These are phyloP conservation scores for Ramazzottius varieornatus DNA, from an alignment of 2,888 invertebrate species.

Conservation along the genomic window DNA sequence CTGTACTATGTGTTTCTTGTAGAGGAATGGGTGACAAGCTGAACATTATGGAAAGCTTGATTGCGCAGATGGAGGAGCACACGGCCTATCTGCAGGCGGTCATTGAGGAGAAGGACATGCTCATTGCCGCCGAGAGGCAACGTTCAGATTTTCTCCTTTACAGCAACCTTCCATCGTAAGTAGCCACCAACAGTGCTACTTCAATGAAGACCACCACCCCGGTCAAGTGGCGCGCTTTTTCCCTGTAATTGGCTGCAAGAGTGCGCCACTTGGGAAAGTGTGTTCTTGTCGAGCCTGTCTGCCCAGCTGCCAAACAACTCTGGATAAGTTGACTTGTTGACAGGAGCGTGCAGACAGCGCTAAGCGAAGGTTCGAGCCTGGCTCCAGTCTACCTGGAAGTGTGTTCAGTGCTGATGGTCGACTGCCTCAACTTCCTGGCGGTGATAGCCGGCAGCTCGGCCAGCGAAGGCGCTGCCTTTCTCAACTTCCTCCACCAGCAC, in stretches of 20 bases:
- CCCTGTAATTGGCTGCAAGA: too few relatives aligned
- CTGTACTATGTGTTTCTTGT: too few relatives aligned
- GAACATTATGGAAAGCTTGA: background rate
- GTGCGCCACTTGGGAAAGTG: too few relatives aligned
- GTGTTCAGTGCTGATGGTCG: background rate
- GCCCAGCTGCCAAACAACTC: too few relatives aligned
- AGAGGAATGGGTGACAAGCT: slow-evolving; percentile 3
- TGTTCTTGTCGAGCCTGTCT: too few relatives aligned
- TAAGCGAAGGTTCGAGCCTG: background rate
- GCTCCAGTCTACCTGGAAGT: background rate
- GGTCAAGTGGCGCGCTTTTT: too few relatives aligned
- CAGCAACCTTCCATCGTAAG: background rate
- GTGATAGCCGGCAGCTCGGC: background rate
- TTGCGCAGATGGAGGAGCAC: background rate
- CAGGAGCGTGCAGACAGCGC: background rate
- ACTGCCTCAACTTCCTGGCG: background rate
- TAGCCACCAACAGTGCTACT: background rate
- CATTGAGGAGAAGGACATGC: background rate
- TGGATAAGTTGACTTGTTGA: too few relatives aligned
- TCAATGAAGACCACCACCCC: background rate
- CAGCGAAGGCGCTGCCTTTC: background rate
- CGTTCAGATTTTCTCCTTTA: background rate
- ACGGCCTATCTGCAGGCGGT: background rate
- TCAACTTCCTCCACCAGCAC: background rate
- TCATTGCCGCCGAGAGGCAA: background rate